Conservation (phyloP, 2,797 vertebrate genomes). For the Acomys russatus region DNA sequence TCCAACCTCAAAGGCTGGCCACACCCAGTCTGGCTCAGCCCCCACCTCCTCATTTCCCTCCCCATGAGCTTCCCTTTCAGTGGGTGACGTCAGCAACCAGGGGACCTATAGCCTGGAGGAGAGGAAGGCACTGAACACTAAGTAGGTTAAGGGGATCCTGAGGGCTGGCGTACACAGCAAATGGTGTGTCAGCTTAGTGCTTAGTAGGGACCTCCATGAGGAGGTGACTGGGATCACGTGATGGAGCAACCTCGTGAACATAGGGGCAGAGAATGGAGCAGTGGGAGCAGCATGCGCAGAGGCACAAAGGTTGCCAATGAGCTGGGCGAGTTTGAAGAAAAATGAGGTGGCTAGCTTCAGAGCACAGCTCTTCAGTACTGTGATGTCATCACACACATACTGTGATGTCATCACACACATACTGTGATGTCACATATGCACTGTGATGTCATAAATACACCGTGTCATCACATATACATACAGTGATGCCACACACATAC, state of each 20-base stretch:
- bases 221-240: not conserved
- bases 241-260: not conserved
- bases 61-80: accelerated
- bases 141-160: accelerated
- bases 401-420: not conserved
- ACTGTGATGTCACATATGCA: not conserved
- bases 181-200: not conserved
- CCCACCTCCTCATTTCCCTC: not conserved
- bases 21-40: not conserved
- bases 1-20: accelerated
- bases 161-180: accelerated
- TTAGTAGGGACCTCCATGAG: not conserved
- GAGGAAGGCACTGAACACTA: not conserved
- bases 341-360: not conserved
- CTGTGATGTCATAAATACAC: not conserved
- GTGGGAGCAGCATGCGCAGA: not conserved
- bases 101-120: not conserved
- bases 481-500: not conserved
- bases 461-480: not conserved
- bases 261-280: not conserved
- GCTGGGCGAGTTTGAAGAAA: not conserved
- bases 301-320: not conserved
- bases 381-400: too few species aligned
- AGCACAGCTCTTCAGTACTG: not conserved
- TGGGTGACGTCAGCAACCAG: not conserved